phyloP scores from a whole-genome alignment of 1,140 invertebrate genomes.

The Bombus sylvicola region DNA sequence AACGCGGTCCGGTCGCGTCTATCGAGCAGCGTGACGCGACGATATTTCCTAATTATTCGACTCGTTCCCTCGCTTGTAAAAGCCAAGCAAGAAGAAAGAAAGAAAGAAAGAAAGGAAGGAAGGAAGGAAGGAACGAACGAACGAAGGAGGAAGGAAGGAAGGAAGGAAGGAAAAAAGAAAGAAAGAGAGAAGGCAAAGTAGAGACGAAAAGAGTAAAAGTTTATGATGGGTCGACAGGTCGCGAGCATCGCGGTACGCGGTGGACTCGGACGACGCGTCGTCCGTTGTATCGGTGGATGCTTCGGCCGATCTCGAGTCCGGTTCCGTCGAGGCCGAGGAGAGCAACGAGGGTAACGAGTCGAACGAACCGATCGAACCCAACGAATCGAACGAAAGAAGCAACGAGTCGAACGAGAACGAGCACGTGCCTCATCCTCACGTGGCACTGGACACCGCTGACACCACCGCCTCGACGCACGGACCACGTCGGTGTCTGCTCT shows the following conservation, averaged over 20 bases:
- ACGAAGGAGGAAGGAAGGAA: background rate
- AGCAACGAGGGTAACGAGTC: conserved; percentile 62
- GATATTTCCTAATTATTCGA: background rate
- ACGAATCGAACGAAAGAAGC: conserved; percentile 67
- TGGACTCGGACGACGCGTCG: conserved; percentile 79
- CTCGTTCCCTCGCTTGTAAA: background rate
- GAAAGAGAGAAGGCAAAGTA: too few species aligned
- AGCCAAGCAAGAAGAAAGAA: too few species aligned
- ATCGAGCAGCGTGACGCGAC: background rate
- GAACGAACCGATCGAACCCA: conserved; percentile 61
- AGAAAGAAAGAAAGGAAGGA: too few species aligned
- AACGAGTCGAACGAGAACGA: conserved; percentile 74
- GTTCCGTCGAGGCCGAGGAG: conserved; percentile 76
- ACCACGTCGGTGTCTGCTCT: conserved; percentile 92
- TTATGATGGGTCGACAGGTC: conserved; percentile 33
- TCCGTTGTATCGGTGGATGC: conserved; percentile 77
- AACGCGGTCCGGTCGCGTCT: background rate
- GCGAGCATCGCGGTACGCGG: conserved; percentile 68
- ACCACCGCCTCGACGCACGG: conserved; percentile 72
- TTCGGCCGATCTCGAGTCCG: conserved; percentile 77
- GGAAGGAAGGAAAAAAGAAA: too few species aligned
- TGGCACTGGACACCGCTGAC: conserved; percentile 69
- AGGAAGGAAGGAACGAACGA: too few species aligned
- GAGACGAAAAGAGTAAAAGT: background rate
- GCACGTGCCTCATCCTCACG: conserved; percentile 79